Conservation (phyloP, 2,797 vertebrate species). For the Dipus sagitta region DNA sequence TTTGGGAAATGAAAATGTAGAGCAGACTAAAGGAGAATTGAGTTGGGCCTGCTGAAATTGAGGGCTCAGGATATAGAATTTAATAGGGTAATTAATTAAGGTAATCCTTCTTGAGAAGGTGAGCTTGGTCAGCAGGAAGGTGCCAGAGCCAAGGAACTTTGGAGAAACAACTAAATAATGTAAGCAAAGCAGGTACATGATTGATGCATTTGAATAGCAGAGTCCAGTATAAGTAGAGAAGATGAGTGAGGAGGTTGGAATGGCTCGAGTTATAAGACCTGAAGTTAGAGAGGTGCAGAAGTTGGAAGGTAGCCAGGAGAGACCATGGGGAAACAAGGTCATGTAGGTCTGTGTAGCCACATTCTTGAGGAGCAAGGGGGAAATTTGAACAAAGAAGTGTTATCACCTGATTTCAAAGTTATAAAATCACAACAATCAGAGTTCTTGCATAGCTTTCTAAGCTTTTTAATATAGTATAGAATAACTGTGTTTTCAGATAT, state of each 20-base stretch:
- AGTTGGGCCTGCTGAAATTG: constrained; percentile 1
- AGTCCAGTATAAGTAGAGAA: not conserved
- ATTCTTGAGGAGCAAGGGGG: constrained; percentile 15
- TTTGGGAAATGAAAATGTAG: constrained; percentile 55
- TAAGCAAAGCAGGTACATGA: not conserved
- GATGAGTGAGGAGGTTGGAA: not conserved
- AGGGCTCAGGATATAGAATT: constrained; percentile 33
- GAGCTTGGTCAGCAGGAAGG: constrained; percentile 20
- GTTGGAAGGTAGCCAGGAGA: not conserved
- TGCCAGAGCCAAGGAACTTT: constrained; percentile 22
- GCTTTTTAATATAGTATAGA: not conserved
- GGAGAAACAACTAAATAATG: not conserved
- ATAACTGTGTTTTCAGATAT: constrained; percentile 36
- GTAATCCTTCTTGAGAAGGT: constrained; percentile 12
- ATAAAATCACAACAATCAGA: constrained; percentile 15
- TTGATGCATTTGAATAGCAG: constrained; percentile 21
- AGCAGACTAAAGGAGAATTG: constrained; percentile 16
- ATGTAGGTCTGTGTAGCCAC: not conserved
- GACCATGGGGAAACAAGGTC: not conserved
- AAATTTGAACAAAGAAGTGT: constrained; percentile 46
- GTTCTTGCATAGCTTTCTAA: constrained; percentile 52
- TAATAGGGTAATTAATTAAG: constrained; percentile 18
- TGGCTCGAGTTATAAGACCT: not conserved
- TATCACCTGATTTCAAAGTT: constrained; percentile 37
- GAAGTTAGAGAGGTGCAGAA: constrained; percentile 11